Conservation (phyloP, 2,113 vertebrate species). For the Nesoenas mayeri region DNA sequence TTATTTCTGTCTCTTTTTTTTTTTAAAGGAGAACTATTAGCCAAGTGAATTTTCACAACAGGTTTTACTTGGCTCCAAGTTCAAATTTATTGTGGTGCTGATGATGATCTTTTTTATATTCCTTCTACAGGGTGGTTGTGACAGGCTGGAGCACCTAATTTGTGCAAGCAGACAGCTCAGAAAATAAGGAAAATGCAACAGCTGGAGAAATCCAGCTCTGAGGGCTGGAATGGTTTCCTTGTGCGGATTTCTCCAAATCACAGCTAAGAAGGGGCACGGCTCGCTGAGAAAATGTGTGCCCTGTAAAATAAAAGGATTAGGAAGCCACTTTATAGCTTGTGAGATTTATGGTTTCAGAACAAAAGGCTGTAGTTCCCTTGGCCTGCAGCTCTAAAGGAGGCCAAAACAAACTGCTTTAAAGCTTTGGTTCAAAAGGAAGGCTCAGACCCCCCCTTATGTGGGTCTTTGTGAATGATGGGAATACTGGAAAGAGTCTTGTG, state of each 20-base stretch:
- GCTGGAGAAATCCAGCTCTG: background rate
- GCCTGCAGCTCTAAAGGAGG: background rate
- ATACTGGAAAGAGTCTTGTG: background rate
- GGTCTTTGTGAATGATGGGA: background rate
- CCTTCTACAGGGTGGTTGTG: background rate
- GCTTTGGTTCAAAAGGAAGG: background rate
- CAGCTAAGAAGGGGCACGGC: background rate
- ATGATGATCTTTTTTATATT: background rate
- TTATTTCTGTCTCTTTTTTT: background rate
- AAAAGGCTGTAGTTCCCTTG: background rate
- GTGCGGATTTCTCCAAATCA: background rate
- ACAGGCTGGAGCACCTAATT: background rate
- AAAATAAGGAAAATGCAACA: background rate
- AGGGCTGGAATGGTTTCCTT: background rate
- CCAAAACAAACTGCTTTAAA: background rate
- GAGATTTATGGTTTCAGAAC: constrained; percentile 1
- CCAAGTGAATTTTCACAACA: background rate
- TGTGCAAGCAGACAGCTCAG: background rate
- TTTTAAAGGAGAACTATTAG: background rate
- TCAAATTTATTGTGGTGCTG: background rate
- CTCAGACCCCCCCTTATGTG: background rate
- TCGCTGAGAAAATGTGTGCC: background rate
- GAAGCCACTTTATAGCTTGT: background rate
- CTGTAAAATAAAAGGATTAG: constrained; percentile 25
- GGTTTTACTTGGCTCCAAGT: background rate